Evolutionary conservation across 2,888 invertebrate species (phyloP).

Genomic region (Steinernema hermaphroditum): DNA sequence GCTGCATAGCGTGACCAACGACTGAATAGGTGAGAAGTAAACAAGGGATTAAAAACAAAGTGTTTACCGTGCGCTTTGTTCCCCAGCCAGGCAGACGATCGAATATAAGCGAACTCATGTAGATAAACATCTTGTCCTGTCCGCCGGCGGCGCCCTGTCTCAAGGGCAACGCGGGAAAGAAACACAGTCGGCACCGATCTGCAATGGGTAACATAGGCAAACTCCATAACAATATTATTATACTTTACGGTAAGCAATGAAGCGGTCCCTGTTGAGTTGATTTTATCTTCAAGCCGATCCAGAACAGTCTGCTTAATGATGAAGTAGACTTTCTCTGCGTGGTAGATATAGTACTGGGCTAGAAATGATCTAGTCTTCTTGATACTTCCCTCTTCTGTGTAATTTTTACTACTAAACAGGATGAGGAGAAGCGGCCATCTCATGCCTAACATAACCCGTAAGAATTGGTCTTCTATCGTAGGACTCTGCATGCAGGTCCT

Average conservation of each 20-base stretch:
- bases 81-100: not conserved
- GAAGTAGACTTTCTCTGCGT: not conserved
- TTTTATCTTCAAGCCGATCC: not conserved
- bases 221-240: too few species aligned
- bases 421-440: not conserved
- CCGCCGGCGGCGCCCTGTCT: not conserved
- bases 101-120: not conserved
- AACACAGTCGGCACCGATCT: conserved; percentile 13
- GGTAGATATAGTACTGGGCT: not conserved
- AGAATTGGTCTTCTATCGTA: not conserved
- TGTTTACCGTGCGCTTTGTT: not conserved
- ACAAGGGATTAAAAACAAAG: not conserved
- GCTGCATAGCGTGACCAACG: conserved; percentile 3
- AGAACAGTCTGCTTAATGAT: not conserved
- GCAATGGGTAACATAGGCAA: not conserved
- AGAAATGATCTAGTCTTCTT: not conserved
- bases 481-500: not conserved
- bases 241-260: not conserved
- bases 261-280: not conserved
- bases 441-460: not conserved
- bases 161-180: not conserved
- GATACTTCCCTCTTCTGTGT: not conserved
- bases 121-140: conserved; percentile 10
- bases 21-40: conserved; percentile 1
- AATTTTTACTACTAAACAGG: not conserved